A percentile compares a stretch with the other conserved stretches of the same genome.
These are phyloP conservation scores for Motacilla alba DNA, from an alignment of 2,113 vertebrate genomes.

Conservation along the genomic window DNA sequence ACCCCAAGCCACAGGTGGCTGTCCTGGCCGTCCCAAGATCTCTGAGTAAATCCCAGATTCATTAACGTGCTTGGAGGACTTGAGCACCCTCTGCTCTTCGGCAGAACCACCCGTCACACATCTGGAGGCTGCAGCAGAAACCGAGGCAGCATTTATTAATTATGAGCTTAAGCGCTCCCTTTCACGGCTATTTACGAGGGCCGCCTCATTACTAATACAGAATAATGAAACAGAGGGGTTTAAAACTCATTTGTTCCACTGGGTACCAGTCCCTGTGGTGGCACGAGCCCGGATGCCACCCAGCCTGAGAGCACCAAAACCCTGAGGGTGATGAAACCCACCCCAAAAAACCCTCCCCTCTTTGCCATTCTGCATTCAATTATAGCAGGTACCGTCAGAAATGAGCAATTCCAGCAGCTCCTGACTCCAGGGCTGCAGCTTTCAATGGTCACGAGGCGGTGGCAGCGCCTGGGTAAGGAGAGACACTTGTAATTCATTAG, in stretches of 20 bases:
- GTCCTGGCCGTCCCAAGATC: not conserved
- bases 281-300: not conserved
- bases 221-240: slow-evolving; percentile 36
- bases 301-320: not conserved
- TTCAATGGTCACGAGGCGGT: not conserved
- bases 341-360: not conserved
- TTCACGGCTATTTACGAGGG: slow-evolving; percentile 43
- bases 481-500: not conserved
- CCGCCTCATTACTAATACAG: slow-evolving; percentile 40
- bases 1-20: fast-evolving
- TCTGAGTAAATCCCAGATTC: fast-evolving
- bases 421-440: fast-evolving
- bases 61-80: no score
- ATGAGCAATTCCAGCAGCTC: not conserved
- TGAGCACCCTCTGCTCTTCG: not conserved
- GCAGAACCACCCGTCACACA: not conserved
- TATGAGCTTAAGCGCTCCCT: slow-evolving; percentile 44
- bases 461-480: not conserved
- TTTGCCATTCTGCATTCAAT: fast-evolving
- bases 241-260: slow-evolving; percentile 53
- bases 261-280: not conserved
- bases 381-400: fast-evolving
- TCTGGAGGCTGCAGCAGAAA: not conserved
- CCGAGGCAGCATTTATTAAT: slow-evolving; percentile 51
- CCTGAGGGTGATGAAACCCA: not conserved